Evolutionary conservation across 2,113 vertebrate species (phyloP), one percentile per base, ranked within the genome.

Genomic region (Oreotrochilus melanogaster): DNA sequence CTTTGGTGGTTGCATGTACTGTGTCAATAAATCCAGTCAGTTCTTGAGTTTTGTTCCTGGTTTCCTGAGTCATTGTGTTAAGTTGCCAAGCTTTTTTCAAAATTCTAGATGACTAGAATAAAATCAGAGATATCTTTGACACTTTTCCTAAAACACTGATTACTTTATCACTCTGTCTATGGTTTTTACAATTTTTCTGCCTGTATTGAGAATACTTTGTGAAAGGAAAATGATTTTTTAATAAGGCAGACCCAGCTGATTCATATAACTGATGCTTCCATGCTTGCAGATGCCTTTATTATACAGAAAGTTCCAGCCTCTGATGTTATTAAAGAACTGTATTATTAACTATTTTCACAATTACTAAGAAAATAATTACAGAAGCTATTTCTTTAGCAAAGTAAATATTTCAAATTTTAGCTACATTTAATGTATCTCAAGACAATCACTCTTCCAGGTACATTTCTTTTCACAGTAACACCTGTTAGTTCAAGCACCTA

Each of bases 1-100:
- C 98, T 97, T 97, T 97, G 74, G 98, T 96, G n/a, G 50, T 89
- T 70, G 90, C 85, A 43, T 98, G 98, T 37, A 99, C 93, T 45
- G 80, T 96, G 50, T 88, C 76, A 62, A 99, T 97, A 88, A 97
- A 98, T 14, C 87, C 90, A 78, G 98, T 86, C 71, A 99, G 91
- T 47, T 96, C 94, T 87, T 92, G 94, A 86, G 96, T 98, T 97
- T 90, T 97, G 62, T 93, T 97, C 66, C 98, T n/a, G 30, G 96
- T 98, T 82, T 86, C 70, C 39, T 98, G 95, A 11, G 98, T 97
- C 21, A 89, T 86, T 57, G 51, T 60, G 35, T 89, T 88, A 47
- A 98, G 96, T 14, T 97, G 86, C 37, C 96, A 69, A 45, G 98
- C 81, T 62, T 93, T 78, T 8, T 53, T 51, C 39, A 98, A 96